Evolutionary conservation across 2,797 vertebrate genomes (phyloP).

Genomic region (Decapterus maruadsi): DNA sequence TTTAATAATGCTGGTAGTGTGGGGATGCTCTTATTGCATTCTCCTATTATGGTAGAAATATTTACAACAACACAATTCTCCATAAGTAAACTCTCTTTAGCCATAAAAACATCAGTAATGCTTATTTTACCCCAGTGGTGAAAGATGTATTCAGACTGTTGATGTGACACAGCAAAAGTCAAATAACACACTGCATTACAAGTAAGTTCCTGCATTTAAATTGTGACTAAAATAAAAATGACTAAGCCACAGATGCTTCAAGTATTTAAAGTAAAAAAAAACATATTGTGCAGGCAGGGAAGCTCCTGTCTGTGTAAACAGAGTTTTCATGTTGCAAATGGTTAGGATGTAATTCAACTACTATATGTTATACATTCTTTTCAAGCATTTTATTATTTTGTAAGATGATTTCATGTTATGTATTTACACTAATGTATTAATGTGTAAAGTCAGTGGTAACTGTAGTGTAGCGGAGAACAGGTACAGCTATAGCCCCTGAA

Average conservation of each 20-base stretch:
- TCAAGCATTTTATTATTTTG: not conserved
- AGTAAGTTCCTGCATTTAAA: not conserved
- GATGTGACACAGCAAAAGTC: not conserved
- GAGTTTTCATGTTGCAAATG: not conserved
- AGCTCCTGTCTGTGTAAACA: not conserved
- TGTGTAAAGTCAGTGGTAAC: not conserved
- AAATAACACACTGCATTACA: not conserved
- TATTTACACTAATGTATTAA: not conserved
- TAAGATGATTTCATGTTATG: not conserved
- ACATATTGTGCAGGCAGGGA: not conserved
- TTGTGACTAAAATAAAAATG: not conserved
- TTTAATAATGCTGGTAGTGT: not conserved
- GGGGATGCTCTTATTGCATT: not conserved
- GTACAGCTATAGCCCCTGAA: not conserved
- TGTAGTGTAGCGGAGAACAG: not conserved
- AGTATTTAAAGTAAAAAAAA: not conserved
- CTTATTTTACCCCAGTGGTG: not conserved
- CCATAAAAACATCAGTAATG: not conserved
- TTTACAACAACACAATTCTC: not conserved
- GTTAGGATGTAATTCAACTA: too few relatives aligned
- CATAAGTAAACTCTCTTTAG: not conserved
- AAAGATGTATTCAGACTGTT: not conserved
- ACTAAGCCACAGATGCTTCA: not conserved
- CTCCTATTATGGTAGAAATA: not conserved
- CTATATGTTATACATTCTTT: too few relatives aligned